phyloP scores from a whole-genome alignment of 2,113 vertebrate genomes.

The Sterrhoptilus dennistouni region DNA sequence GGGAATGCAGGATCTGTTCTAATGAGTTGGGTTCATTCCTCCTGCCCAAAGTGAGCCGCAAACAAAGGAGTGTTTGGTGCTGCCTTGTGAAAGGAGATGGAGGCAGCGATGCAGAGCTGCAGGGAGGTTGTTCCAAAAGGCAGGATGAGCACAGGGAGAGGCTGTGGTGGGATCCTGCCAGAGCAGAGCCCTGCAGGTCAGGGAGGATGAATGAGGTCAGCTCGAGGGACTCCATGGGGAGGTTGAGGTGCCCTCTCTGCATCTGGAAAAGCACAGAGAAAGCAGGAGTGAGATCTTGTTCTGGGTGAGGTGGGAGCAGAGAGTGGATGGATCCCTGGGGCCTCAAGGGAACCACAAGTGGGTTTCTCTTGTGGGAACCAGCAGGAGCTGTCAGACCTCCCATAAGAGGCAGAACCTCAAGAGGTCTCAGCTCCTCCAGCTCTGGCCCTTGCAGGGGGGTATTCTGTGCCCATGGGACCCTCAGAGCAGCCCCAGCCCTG shows the following conservation, averaged over 20 bases:
- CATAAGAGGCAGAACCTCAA: background rate
- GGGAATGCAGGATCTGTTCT: background rate
- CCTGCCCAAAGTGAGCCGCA: background rate
- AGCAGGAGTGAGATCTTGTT: fast-evolving
- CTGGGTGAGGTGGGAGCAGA: background rate
- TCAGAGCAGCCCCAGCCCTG: too few relatives aligned
- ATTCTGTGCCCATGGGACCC: too few relatives aligned
- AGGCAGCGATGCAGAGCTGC: background rate
- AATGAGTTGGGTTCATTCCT: conserved; percentile 7
- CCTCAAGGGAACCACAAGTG: background rate
- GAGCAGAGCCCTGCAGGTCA: background rate
- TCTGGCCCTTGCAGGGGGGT: too few relatives aligned
- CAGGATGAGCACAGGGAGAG: background rate
- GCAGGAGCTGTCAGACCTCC: background rate
- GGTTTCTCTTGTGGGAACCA: background rate
- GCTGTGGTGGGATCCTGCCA: background rate
- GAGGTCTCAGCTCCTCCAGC: background rate
- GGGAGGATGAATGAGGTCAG: conserved; percentile 21
- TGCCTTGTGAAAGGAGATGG: background rate
- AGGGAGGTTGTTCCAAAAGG: background rate
- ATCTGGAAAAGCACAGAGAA: background rate
- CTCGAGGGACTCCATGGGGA: background rate
- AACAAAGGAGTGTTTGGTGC: background rate
- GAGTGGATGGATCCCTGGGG: background rate
- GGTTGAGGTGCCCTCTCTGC: background rate